Conservation (phyloP, 2,888 invertebrate genomes). For the Eupsilia transversa region DNA sequence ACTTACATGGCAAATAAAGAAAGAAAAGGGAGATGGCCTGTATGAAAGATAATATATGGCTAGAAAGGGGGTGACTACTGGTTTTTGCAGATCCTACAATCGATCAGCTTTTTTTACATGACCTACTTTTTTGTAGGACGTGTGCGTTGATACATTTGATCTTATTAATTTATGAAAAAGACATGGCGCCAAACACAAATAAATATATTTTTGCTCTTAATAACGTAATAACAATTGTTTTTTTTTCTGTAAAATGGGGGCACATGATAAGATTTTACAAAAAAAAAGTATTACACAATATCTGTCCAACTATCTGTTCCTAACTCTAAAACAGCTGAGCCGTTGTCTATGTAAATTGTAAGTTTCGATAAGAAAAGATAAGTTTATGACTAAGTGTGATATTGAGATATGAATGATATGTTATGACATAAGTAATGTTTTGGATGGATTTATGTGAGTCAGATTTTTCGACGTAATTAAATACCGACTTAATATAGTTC, state of each 20-base stretch:
- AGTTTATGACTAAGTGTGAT: constrained; percentile 40
- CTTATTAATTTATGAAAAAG: too few relatives aligned
- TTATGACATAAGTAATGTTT: constrained; percentile 49
- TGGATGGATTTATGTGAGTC: constrained; percentile 44
- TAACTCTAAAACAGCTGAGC: constrained; percentile 40
- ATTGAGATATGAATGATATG: not conserved
- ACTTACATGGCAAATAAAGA: too few relatives aligned
- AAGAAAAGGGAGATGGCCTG: too few relatives aligned
- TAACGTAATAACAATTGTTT: constrained; percentile 49
- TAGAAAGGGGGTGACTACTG: too few relatives aligned
- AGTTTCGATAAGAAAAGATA: constrained; percentile 43
- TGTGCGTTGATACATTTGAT: too few relatives aligned
- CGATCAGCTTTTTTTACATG: too few relatives aligned
- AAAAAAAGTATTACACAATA: constrained; percentile 31
- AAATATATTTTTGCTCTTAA: too few relatives aligned
- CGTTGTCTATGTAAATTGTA: constrained; percentile 18
- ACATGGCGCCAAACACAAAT: too few relatives aligned
- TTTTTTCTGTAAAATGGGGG: constrained; percentile 51
- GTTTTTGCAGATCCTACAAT: too few relatives aligned
- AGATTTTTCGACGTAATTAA: not conserved
- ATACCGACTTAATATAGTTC: not conserved
- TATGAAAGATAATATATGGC: too few relatives aligned
- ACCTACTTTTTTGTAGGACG: too few relatives aligned
- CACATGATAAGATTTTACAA: constrained; percentile 35
- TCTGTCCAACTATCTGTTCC: constrained; percentile 13